Evolutionary conservation across 1,140 invertebrate species (phyloP).

Genomic region (Metopolophium dirhodum): DNA sequence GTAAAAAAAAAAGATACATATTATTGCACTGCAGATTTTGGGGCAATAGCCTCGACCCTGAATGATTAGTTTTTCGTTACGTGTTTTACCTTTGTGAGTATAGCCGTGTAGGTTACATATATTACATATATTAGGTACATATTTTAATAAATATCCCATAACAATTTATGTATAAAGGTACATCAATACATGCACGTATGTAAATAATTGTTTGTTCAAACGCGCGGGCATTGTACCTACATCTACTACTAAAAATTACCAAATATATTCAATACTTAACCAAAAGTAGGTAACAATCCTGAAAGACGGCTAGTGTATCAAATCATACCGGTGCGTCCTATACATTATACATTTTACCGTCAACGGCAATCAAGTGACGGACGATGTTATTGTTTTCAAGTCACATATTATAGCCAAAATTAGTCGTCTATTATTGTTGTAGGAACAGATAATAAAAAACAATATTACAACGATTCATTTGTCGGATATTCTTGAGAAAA

Average conservation of each 20-base stretch:
- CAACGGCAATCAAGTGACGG: background rate
- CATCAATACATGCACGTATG: background rate
- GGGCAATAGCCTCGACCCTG: background rate
- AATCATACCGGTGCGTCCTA: background rate
- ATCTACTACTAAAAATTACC: background rate
- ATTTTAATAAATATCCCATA: background rate
- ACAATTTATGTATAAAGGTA: background rate
- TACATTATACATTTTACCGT: background rate
- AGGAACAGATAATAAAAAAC: background rate
- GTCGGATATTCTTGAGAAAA: background rate
- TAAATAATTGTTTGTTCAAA: conserved; percentile 9
- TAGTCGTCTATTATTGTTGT: conserved; percentile 22
- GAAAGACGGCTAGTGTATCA: background rate
- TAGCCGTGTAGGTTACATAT: too few species aligned
- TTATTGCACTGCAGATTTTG: background rate
- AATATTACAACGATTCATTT: conserved; percentile 11
- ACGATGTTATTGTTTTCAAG: conserved; percentile 26
- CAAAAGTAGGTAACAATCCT: background rate
- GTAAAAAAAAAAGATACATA: background rate
- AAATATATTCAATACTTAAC: background rate
- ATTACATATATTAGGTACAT: background rate
- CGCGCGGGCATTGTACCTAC: background rate
- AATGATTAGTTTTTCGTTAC: background rate
- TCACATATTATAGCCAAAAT: background rate
- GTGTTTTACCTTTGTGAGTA: background rate